phyloP scores from a whole-genome alignment of 2,113 vertebrate genomes.

The Cranoglanis bouderius region DNA sequence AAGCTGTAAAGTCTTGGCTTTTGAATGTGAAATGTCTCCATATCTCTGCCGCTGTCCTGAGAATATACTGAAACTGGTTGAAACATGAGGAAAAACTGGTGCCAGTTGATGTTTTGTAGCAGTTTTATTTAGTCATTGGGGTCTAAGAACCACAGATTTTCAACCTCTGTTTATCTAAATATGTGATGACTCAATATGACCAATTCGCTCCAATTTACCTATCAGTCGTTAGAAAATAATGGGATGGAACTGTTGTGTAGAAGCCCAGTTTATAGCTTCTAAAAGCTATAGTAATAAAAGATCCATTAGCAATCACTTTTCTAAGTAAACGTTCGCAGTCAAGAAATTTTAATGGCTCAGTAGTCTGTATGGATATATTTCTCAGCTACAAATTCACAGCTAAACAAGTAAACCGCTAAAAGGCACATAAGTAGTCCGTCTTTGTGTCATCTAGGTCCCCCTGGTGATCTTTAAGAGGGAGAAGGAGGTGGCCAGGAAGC shows the following conservation, averaged over 20 bases:
- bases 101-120: not conserved
- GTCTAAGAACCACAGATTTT: not conserved
- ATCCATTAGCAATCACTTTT: not conserved
- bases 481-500: conserved; percentile 93
- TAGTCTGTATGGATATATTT: not conserved
- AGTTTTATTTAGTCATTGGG: not conserved
- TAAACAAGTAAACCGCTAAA: not conserved
- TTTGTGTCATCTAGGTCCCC: conserved; percentile 78
- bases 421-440: not conserved
- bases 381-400: not conserved
- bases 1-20: not conserved
- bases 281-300: not conserved
- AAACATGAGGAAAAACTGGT: not conserved
- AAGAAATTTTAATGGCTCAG: not conserved
- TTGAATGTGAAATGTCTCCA: not conserved
- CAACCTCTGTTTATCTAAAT: not conserved
- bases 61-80: not conserved
- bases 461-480: conserved; percentile 96
- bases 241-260: not conserved
- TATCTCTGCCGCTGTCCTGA: not conserved
- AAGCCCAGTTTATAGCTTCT: not conserved
- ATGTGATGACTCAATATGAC: not conserved
- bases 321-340: not conserved
- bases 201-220: not conserved
- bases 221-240: not conserved